Evolutionary conservation across 1,140 invertebrate genomes (phyloP).

Genomic region (Myzus persicae): DNA sequence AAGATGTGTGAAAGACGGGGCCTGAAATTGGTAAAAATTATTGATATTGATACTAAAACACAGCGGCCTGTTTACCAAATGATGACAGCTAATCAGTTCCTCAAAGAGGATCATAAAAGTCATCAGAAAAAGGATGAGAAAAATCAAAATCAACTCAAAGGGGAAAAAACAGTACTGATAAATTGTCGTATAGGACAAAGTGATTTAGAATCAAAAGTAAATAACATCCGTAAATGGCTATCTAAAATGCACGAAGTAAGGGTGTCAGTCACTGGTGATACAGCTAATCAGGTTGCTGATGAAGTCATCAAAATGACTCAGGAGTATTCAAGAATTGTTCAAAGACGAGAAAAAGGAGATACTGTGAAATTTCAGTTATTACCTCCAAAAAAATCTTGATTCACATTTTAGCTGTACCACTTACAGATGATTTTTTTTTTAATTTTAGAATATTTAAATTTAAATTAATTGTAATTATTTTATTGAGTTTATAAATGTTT

Average conservation of each 20-base stretch:
- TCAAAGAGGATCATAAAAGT: neutral
- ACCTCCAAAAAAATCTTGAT: constrained; percentile 15
- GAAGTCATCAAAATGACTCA: constrained; percentile 49
- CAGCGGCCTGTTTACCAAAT: constrained; percentile 33
- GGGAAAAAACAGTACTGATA: constrained; percentile 24
- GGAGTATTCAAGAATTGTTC: constrained; percentile 42
- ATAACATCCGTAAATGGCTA: constrained; percentile 43
- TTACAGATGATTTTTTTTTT: neutral
- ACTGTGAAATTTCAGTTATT: constrained; percentile 48
- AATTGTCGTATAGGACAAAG: constrained; percentile 16
- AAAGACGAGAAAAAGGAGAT: constrained; percentile 52
- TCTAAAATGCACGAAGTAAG: constrained; percentile 31
- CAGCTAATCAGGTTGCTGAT: constrained; percentile 42
- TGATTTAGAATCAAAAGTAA: constrained; percentile 52
- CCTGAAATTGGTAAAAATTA: constrained; percentile 39
- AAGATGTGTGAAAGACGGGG: constrained; percentile 48
- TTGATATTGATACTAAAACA: constrained; percentile 44
- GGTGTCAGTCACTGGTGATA: constrained; percentile 28
- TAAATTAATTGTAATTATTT: neutral
- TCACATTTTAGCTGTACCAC: neutral
- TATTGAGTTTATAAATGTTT: neutral
- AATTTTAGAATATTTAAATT: neutral
- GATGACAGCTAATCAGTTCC: constrained; percentile 38
- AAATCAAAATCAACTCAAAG: neutral
- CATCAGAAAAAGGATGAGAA: constrained; percentile 1